A percentile compares a stretch with the other conserved stretches of the same genome.
These are phyloP conservation scores for Ennomos fuscantarius DNA, from an alignment of 2,888 invertebrate species.

Conservation along the genomic window DNA sequence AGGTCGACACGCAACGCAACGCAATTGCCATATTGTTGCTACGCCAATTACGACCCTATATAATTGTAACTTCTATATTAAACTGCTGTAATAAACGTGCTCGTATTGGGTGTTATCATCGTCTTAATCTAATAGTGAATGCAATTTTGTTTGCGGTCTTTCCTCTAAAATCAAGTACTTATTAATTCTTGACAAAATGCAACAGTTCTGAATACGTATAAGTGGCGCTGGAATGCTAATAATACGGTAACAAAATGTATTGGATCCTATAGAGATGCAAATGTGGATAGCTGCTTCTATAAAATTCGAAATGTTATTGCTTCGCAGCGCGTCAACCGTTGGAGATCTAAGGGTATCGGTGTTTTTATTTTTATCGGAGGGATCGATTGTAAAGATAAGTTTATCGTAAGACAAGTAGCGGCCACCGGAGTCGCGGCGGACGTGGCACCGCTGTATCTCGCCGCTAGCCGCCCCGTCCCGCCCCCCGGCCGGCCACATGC, in stretches of 20 bases:
- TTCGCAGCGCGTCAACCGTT: slow-evolving; percentile 75
- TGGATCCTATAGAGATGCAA: slow-evolving; percentile 77
- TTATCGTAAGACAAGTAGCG: slow-evolving; percentile 84
- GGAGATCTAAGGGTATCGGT: slow-evolving; percentile 68
- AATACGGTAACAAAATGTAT: slow-evolving; percentile 75
- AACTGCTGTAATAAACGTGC: too few relatives aligned
- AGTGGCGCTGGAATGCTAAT: slow-evolving; percentile 71
- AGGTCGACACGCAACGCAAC: too few relatives aligned
- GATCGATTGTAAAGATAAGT: slow-evolving; percentile 84
- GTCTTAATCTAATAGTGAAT: not conserved
- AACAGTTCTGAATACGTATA: slow-evolving; percentile 46
- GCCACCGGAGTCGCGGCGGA: slow-evolving; percentile 68
- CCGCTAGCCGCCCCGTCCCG: slow-evolving; percentile 48
- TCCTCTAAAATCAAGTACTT: slow-evolving; percentile 18
- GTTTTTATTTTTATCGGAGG: slow-evolving; percentile 80
- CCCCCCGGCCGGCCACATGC: slow-evolving; percentile 56
- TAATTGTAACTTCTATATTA: too few relatives aligned
- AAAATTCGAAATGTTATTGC: slow-evolving; percentile 78
- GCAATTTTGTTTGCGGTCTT: slow-evolving; percentile 9
- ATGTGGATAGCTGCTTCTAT: slow-evolving; percentile 73
- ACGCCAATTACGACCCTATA: too few relatives aligned
- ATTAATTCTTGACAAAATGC: slow-evolving; percentile 26
- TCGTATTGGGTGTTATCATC: too few relatives aligned
- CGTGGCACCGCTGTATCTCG: slow-evolving; percentile 44
- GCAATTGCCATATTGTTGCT: too few relatives aligned